Conservation (phyloP, 2,113 vertebrate genomes). For the Limanda limanda region DNA sequence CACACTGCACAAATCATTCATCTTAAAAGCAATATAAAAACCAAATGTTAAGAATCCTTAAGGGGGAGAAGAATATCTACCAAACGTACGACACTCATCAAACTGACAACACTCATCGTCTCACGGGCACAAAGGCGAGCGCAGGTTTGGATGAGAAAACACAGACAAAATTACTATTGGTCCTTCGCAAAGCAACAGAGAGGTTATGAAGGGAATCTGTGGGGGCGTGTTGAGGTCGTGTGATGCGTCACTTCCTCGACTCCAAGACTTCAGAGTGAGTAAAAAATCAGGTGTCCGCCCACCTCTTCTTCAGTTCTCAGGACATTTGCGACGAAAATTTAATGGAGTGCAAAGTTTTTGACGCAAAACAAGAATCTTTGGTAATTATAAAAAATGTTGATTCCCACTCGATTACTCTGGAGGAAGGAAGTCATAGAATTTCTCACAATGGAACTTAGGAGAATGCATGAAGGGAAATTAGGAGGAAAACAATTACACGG, state of each 20-base stretch:
- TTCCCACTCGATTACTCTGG: background rate
- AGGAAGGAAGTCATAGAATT: background rate
- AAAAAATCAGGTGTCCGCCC: background rate
- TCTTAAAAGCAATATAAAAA: conserved; percentile 9
- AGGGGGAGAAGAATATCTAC: background rate
- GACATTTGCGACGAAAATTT: conserved; percentile 1
- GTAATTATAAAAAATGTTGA: background rate
- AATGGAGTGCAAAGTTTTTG: background rate
- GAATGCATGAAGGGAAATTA: background rate
- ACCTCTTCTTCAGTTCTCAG: background rate
- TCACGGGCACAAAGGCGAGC: background rate
- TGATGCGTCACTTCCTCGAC: conserved; percentile 53
- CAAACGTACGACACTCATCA: background rate
- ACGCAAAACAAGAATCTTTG: background rate
- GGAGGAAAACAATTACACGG: background rate
- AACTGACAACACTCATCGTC: background rate
- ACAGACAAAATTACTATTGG: conserved; percentile 20
- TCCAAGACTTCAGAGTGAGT: conserved; percentile 39
- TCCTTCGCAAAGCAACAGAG: conserved; percentile 3
- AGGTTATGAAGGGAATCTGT: conserved; percentile 45
- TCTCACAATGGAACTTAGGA: background rate
- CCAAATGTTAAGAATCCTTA: conserved; percentile 3
- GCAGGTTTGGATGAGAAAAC: background rate
- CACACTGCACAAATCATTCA: background rate
- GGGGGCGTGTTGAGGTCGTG: conserved; percentile 50